Percentiles rank a stretch among this genome's conserved stretches.
These are phyloP conservation scores for Chrysomallon squamiferum DNA, from an alignment of 1,140 invertebrate genomes.

Conservation along the genomic window DNA sequence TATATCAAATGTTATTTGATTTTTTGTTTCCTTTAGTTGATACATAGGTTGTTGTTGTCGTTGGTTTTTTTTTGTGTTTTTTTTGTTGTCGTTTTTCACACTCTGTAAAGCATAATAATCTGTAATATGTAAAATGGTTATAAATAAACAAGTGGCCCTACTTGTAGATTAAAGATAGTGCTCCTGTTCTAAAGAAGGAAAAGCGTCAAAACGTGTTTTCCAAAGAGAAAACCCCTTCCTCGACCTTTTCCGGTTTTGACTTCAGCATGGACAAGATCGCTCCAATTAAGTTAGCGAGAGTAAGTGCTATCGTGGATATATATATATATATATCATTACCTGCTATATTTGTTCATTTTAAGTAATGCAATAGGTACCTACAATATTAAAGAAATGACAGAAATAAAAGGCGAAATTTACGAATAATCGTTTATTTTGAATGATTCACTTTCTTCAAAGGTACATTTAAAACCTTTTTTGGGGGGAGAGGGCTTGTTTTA, in stretches of 20 bases:
- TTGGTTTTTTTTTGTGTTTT: no score
- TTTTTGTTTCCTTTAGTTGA: no score
- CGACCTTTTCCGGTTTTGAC: not conserved
- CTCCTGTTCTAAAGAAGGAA: not conserved
- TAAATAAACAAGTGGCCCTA: no score
- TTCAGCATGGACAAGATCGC: conserved; percentile 21
- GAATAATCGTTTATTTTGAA: not conserved
- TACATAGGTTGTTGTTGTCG: no score
- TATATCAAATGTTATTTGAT: no score
- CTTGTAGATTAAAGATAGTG: no score
- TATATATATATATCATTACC: no score
- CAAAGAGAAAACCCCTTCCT: conserved; percentile 16
- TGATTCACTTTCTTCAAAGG: not conserved
- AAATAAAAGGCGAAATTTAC: not conserved
- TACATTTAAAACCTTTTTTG: not conserved
- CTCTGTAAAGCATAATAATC: no score
- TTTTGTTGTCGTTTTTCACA: no score
- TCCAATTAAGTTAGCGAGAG: conserved; percentile 27
- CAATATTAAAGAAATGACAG: not conserved
- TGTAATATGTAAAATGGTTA: no score
- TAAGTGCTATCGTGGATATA: conserved; percentile 8
- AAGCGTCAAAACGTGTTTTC: not conserved
- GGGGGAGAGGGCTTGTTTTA: not conserved
- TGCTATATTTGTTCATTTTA: not conserved
- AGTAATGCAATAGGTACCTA: not conserved